Conservation (phyloP, 2,888 invertebrate species). For the Schizotus pectinicornis region DNA sequence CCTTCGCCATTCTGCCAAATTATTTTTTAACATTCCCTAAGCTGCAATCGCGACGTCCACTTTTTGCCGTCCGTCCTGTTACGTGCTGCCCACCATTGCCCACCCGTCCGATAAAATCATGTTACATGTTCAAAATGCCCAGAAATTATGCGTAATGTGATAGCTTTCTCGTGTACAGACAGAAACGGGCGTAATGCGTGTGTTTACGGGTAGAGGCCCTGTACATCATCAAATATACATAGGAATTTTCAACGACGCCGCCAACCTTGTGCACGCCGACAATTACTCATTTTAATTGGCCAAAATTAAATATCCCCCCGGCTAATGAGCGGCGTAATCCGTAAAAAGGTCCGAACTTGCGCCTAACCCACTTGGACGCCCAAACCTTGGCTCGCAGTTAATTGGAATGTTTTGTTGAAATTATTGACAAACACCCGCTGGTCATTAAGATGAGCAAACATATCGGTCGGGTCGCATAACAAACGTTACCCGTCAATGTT, state of each 20-base stretch:
- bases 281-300: constrained; percentile 29
- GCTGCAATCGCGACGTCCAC: too few species aligned
- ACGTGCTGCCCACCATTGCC: too few species aligned
- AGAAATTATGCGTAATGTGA: constrained; percentile 44
- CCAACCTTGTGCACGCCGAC: constrained; percentile 16
- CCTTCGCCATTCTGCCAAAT: too few species aligned
- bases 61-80: too few species aligned
- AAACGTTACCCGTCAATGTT: constrained; percentile 6
- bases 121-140: constrained; percentile 35
- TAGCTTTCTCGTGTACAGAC: constrained; percentile 44
- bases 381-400: neutral
- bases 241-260: constrained; percentile 29
- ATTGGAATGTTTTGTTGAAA: constrained; percentile 20
- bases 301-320: constrained; percentile 17
- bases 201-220: constrained; percentile 29
- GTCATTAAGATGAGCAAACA: constrained; percentile 24
- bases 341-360: neutral
- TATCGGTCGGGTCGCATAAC: constrained; percentile 7
- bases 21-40: too few species aligned
- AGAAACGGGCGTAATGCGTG: constrained; percentile 41
- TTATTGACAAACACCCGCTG: constrained; percentile 23
- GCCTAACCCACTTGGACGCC: neutral
- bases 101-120: constrained; percentile 31
- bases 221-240: constrained; percentile 35
- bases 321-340: constrained; percentile 4